These are phyloP conservation scores for Machimus atricapillus DNA, from an alignment of 2,888 invertebrate species.

Conservation along the genomic window DNA sequence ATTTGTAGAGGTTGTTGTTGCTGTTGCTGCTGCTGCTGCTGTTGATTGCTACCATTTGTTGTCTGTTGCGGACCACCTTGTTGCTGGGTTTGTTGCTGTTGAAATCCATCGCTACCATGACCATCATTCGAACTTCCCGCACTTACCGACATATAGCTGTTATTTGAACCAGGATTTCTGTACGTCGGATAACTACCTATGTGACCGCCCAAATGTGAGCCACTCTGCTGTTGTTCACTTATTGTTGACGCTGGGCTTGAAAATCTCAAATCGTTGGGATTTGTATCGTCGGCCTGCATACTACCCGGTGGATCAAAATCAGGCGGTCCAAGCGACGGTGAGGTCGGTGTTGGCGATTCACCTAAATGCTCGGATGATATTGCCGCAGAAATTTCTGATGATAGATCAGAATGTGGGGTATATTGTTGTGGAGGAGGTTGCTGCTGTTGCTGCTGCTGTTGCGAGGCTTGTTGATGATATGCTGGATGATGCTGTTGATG, in stretches of 20 bases:
- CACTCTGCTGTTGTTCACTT: slow-evolving; percentile 48
- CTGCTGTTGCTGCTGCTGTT: slow-evolving; percentile 52
- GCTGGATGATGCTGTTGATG: slow-evolving; percentile 47
- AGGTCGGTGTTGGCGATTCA: slow-evolving; percentile 70
- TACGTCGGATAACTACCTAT: slow-evolving; percentile 51
- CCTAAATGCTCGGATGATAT: slow-evolving; percentile 73
- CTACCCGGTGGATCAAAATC: slow-evolving; percentile 78
- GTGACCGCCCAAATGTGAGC: background rate
- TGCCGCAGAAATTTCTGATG: slow-evolving; percentile 79
- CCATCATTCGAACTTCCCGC: slow-evolving; percentile 38
- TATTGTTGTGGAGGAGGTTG: slow-evolving; percentile 62
- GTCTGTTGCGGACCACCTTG: slow-evolving; percentile 49
- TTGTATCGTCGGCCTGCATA: slow-evolving; percentile 61
- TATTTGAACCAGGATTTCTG: slow-evolving; percentile 55
- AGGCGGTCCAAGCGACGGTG: slow-evolving; percentile 73
- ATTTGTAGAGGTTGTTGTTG: slow-evolving; percentile 43
- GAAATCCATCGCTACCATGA: slow-evolving; percentile 38
- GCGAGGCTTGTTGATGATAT: slow-evolving; percentile 49
- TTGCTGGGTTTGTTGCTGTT: slow-evolving; percentile 49
- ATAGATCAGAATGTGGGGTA: slow-evolving; percentile 75
- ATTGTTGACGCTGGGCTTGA: slow-evolving; percentile 62
- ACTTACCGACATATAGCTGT: slow-evolving; percentile 48
- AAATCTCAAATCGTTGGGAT: slow-evolving; percentile 64
- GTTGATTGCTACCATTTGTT: slow-evolving; percentile 44
- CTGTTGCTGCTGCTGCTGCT: slow-evolving; percentile 48